phyloP scores from a whole-genome alignment of 2,888 invertebrate species.

The Orthosia gothica region DNA sequence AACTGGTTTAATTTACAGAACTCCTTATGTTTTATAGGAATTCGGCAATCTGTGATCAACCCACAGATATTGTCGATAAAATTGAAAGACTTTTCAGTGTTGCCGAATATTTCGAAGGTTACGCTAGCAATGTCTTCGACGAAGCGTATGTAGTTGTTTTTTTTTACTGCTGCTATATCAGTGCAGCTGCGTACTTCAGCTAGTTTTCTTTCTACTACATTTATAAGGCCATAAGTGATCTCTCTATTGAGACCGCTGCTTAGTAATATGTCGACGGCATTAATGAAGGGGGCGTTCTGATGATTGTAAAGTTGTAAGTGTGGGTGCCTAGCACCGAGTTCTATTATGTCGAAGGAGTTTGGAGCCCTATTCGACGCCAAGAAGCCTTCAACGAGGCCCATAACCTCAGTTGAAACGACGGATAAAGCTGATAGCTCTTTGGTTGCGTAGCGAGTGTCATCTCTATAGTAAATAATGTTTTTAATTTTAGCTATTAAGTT shows the following conservation, averaged over 20 bases:
- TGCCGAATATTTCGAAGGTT: constrained; percentile 88
- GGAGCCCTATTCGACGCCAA: constrained; percentile 88
- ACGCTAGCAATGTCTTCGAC: constrained; percentile 89
- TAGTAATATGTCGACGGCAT: constrained; percentile 87
- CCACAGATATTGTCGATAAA: constrained; percentile 87
- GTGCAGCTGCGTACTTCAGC: constrained; percentile 87
- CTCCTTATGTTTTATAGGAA: constrained; percentile 89
- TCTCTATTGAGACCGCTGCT: constrained; percentile 89
- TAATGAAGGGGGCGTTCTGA: constrained; percentile 89
- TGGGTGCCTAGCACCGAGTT: constrained; percentile 86
- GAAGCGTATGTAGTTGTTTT: constrained; percentile 88
- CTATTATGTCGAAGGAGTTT: constrained; percentile 88
- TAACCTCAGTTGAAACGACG: constrained; percentile 92
- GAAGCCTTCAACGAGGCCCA: constrained; percentile 92
- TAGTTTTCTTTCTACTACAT: constrained; percentile 88
- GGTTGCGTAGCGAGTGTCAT: constrained; percentile 86
- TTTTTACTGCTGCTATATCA: constrained; percentile 86
- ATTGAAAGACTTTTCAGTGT: constrained; percentile 86
- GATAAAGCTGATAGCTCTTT: constrained; percentile 91
- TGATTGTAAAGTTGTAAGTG: constrained; percentile 89
- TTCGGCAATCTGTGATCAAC: constrained; percentile 86
- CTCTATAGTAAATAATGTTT: constrained; percentile 87
- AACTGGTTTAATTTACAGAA: constrained; percentile 88
- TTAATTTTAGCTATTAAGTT: constrained; percentile 89
- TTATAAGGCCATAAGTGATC: constrained; percentile 89